Percentiles rank a stretch among this genome's conserved stretches.
Conservation (phyloP, 2,888 invertebrate genomes). For the Unio delphinus region DNA sequence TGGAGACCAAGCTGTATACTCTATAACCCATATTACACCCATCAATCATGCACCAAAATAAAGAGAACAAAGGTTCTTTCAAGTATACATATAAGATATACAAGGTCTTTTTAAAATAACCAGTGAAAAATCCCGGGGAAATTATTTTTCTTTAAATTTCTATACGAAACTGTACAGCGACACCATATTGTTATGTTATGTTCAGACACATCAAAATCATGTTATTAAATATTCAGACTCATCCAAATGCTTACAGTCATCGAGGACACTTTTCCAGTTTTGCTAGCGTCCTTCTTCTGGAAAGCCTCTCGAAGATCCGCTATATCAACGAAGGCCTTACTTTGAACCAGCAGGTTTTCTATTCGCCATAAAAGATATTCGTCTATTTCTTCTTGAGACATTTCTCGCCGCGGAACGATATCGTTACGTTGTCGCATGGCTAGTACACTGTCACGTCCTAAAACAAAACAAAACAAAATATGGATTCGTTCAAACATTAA, state of each 20-base stretch:
- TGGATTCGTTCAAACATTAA: not conserved
- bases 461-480: not conserved
- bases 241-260: slow-evolving; percentile 27
- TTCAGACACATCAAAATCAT: too few relatives aligned
- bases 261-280: slow-evolving; percentile 44
- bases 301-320: slow-evolving; percentile 45
- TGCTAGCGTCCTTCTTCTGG: slow-evolving; percentile 48
- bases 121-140: too few relatives aligned
- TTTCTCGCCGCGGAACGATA: slow-evolving; percentile 31
- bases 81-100: too few relatives aligned
- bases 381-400: slow-evolving; percentile 60
- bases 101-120: too few relatives aligned
- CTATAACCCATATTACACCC: too few relatives aligned
- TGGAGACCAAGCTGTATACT: too few relatives aligned
- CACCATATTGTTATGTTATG: too few relatives aligned
- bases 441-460: slow-evolving; percentile 66
- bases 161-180: too few relatives aligned
- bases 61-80: too few relatives aligned
- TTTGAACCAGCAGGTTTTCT: slow-evolving; percentile 55
- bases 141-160: too few relatives aligned
- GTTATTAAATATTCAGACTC: not conserved
- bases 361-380: slow-evolving; percentile 60
- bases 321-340: slow-evolving; percentile 55
- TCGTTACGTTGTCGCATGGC: slow-evolving; percentile 57
- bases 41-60: too few relatives aligned